Conservation (phyloP, 2,797 vertebrate genomes). For the Scolopax rusticola region DNA sequence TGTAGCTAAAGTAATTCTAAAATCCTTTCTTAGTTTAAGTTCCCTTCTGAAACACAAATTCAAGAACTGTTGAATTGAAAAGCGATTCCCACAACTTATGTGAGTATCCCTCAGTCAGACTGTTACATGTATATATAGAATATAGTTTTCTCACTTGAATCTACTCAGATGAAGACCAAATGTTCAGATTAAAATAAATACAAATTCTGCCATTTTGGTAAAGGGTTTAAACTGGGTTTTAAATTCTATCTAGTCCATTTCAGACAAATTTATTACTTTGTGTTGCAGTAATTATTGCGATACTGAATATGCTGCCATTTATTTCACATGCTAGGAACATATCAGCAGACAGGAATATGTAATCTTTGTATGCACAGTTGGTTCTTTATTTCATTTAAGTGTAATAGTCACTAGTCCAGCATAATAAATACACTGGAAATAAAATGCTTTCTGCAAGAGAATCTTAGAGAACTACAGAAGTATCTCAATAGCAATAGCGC, state of each 20-base stretch:
- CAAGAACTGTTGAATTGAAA: not conserved
- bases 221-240: not conserved
- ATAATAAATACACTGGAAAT: not conserved
- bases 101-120: not conserved
- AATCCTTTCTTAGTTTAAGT: not conserved
- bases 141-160: not conserved
- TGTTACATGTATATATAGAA: not conserved
- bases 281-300: not conserved
- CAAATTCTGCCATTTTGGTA: too few relatives aligned
- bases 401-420: not conserved
- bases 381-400: not conserved
- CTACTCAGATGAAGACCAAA: not conserved
- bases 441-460: not conserved
- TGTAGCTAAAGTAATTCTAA: not conserved
- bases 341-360: not conserved
- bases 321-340: not conserved
- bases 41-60: constrained; percentile 37
- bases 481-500: constrained; percentile 28
- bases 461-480: not conserved
- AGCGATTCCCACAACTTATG: not conserved
- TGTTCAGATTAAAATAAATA: not conserved
- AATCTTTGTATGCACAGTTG: not conserved
- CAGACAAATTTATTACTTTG: not conserved
- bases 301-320: not conserved
- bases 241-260: not conserved